phyloP scores from a whole-genome alignment of 2,113 vertebrate genomes.

The Urocitellus parryii region DNA sequence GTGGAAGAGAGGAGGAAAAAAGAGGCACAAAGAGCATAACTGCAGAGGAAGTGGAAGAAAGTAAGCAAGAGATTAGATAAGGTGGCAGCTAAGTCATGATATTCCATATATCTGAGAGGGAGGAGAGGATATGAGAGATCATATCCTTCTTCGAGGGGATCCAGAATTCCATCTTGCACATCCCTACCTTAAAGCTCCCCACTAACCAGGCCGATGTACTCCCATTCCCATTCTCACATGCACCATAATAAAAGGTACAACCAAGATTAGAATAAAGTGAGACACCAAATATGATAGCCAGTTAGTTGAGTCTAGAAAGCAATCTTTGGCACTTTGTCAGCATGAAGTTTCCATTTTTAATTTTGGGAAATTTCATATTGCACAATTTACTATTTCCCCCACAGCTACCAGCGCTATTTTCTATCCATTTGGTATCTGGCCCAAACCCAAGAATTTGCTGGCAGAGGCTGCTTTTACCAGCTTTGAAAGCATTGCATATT shows the following conservation, averaged over 20 bases:
- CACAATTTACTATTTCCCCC: conserved; percentile 49
- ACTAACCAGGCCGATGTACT: background rate
- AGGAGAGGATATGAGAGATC: background rate
- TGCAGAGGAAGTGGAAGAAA: background rate
- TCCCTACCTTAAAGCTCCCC: too few species aligned
- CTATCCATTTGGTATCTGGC: conserved; percentile 51
- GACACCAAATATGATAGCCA: background rate
- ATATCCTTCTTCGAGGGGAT: background rate
- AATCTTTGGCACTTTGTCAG: conserved; percentile 53
- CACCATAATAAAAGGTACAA: background rate
- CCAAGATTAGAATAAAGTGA: background rate
- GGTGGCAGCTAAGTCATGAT: background rate
- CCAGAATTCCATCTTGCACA: background rate
- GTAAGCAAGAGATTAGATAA: background rate
- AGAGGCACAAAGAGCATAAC: background rate
- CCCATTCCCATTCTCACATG: background rate
- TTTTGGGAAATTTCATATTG: conserved; percentile 64
- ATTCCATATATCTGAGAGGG: background rate
- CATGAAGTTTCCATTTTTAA: conserved; percentile 62
- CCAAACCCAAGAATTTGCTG: conserved; percentile 50
- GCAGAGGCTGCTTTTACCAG: conserved; percentile 6
- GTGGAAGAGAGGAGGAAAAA: background rate
- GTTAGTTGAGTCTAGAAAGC: conserved; percentile 48
- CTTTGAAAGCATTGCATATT: background rate
- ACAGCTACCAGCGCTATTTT: conserved; percentile 32